Conservation (phyloP, 2,113 vertebrate genomes). For the Tachysurus fulvidraco region DNA sequence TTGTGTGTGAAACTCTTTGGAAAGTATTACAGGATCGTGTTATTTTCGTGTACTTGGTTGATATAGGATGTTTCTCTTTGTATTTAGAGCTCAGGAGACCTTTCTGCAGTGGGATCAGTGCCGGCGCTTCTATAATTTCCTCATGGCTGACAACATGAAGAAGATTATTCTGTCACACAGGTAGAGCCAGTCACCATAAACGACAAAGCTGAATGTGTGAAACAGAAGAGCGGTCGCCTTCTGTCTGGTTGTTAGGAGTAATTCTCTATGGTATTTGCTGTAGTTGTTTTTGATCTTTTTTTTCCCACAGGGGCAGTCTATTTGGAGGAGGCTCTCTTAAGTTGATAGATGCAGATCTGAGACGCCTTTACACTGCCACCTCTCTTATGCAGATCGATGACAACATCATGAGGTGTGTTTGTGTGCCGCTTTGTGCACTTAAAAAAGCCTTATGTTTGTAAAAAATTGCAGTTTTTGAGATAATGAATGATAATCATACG, state of each 20-base stretch:
- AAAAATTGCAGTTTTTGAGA: background rate
- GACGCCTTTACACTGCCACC: constrained; percentile 90
- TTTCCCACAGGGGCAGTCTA: constrained; percentile 79
- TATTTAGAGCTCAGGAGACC: constrained; percentile 91
- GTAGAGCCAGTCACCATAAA: constrained; percentile 63
- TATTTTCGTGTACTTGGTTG: background rate
- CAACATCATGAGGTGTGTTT: constrained; percentile 89
- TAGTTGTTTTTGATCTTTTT: constrained; percentile 1
- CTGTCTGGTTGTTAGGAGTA: background rate
- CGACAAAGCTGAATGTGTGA: background rate
- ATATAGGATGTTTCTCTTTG: constrained; percentile 50
- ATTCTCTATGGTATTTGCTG: background rate
- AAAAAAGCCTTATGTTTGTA: background rate
- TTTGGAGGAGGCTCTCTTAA: constrained; percentile 80
- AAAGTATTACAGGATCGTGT: background rate
- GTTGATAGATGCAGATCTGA: constrained; percentile 82
- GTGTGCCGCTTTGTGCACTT: constrained; percentile 6
- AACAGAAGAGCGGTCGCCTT: background rate
- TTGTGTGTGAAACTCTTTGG: background rate
- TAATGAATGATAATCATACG: background rate
- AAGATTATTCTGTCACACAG: constrained; percentile 98
- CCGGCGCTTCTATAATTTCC: constrained; percentile 97
- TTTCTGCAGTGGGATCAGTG: constrained; percentile 99
- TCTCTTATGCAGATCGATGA: constrained; percentile 98
- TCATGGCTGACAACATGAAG: constrained; percentile 99